Evolutionary conservation across 2,113 vertebrate species (phyloP).

Genomic region (Glaucidium brasilianum): DNA sequence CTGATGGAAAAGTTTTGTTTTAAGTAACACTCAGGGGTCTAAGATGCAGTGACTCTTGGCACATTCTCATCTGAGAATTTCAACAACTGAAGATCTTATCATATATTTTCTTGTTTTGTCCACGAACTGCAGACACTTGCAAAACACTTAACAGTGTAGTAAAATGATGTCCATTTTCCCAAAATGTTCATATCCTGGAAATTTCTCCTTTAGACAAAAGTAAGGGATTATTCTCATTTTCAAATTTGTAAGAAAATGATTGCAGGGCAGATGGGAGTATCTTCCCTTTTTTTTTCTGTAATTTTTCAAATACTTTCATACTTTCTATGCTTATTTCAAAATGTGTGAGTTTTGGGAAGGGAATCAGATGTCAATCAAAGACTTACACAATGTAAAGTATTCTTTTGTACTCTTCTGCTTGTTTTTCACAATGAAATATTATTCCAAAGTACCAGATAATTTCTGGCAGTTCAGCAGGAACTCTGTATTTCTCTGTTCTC

Average conservation of each 20-base stretch:
- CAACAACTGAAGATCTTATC: neutral
- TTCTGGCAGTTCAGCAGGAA: neutral
- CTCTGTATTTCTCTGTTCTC: neutral
- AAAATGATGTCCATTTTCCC: neutral
- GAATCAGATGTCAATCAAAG: neutral
- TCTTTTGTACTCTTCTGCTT: neutral
- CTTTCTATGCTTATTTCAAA: neutral
- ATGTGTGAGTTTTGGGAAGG: neutral
- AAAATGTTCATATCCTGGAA: neutral
- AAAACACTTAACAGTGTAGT: neutral
- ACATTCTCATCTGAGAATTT: neutral
- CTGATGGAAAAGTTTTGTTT: neutral
- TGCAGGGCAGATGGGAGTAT: neutral
- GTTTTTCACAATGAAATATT: neutral
- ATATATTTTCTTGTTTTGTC: neutral
- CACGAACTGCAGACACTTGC: neutral
- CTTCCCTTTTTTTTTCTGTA: neutral
- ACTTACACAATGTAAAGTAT: neutral
- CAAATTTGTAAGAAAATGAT: neutral
- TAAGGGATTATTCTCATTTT: neutral
- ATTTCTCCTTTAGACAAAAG: neutral
- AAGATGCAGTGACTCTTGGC: neutral
- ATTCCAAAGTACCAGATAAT: neutral
- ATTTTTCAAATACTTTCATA: neutral
- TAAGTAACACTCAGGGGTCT: neutral